Conservation (phyloP, 2,888 invertebrate genomes). For the Stramonita haemastoma region DNA sequence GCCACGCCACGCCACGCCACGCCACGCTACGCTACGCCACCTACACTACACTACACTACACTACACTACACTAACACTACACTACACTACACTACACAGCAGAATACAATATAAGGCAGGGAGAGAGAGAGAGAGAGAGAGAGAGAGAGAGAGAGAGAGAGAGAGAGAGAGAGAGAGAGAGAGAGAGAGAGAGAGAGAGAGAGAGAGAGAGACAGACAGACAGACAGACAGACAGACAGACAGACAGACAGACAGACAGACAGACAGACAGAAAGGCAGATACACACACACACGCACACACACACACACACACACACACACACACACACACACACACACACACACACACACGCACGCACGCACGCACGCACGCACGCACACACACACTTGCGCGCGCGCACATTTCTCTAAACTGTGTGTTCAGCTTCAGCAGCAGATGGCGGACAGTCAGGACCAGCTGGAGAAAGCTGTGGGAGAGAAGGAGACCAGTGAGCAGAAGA, state of each 20-base stretch:
- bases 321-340: neutral
- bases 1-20: no score
- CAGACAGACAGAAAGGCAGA: neutral
- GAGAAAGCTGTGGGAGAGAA: neutral
- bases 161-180: no score
- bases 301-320: neutral
- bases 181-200: no score
- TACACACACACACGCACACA: neutral
- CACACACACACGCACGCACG: neutral
- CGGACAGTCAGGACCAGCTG: neutral
- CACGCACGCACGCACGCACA: neutral
- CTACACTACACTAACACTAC: no score
- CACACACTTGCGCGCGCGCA: neutral
- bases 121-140: no score
- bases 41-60: no score
- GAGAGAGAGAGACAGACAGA: no score
- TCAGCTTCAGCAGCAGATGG: slow-evolving; percentile 27
- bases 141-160: no score
- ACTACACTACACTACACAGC: no score
- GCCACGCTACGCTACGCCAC: no score
- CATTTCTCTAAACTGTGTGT: neutral
- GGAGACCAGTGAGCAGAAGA: neutral
- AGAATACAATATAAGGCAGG: no score
- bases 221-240: no score
- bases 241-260: neutral